phyloP scores from a whole-genome alignment of 2,113 vertebrate species.

The Bufo bufo region DNA sequence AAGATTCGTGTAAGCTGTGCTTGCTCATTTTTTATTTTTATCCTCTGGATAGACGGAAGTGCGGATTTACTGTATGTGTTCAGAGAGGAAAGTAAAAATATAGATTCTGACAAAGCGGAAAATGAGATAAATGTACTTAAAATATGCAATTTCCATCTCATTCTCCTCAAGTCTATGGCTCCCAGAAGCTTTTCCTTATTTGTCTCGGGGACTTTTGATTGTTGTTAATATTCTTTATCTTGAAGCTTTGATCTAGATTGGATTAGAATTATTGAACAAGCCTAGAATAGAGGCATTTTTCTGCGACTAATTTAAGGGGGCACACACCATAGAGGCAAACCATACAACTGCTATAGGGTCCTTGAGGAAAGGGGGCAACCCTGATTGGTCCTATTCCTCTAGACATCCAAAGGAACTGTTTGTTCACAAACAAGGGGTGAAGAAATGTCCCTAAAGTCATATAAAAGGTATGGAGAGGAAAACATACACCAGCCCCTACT shows the following conservation, averaged over 20 bases:
- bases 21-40: neutral
- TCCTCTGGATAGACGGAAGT: neutral
- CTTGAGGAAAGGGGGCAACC: neutral
- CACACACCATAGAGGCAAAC: neutral
- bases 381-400: neutral
- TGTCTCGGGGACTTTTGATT: neutral
- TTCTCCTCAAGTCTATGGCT: neutral
- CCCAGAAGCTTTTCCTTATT: neutral
- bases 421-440: too few relatives aligned
- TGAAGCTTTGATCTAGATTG: neutral
- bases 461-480: neutral
- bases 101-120: conserved; percentile 18
- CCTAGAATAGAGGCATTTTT: neutral
- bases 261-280: neutral
- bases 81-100: neutral
- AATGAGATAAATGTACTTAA: neutral
- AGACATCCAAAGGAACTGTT: neutral
- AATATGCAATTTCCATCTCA: neutral
- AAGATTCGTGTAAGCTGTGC: conserved; percentile 24
- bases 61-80: conserved; percentile 8
- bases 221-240: neutral
- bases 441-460: neutral
- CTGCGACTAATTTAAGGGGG: neutral
- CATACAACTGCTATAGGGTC: neutral
- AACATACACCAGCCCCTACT: neutral